These are phyloP conservation scores for Ceraclea dissimilis DNA, from an alignment of 2,888 invertebrate species.

Conservation along the genomic window DNA sequence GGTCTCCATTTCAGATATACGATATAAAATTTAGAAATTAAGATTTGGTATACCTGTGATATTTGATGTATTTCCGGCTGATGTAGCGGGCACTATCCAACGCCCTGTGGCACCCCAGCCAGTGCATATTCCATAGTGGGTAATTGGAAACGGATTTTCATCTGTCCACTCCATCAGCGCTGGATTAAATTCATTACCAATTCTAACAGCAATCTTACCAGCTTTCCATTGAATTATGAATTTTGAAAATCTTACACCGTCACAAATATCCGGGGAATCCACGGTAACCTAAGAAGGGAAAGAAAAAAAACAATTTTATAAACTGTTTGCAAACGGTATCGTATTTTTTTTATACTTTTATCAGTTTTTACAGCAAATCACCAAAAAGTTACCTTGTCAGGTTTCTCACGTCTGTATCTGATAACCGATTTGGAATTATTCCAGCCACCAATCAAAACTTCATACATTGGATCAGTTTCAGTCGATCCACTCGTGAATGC, in stretches of 20 bases:
- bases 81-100: slow-evolving; percentile 40
- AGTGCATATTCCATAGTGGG: slow-evolving; percentile 56
- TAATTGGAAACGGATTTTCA: slow-evolving; percentile 51
- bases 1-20: too few species aligned
- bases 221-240: slow-evolving; percentile 52
- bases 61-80: too few species aligned
- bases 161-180: slow-evolving; percentile 55
- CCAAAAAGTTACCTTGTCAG: slow-evolving; percentile 49
- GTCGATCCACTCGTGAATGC: slow-evolving; percentile 48
- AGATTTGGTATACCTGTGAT: too few species aligned
- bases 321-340: too few species aligned
- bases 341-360: not conserved
- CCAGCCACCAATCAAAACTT: slow-evolving; percentile 63
- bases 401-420: slow-evolving; percentile 54
- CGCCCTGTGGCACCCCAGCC: slow-evolving; percentile 58
- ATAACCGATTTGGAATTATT: slow-evolving; percentile 57
- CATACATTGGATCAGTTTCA: slow-evolving; percentile 56
- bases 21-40: too few species aligned
- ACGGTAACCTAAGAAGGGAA: slow-evolving; percentile 42
- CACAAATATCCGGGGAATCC: slow-evolving; percentile 51
- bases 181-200: slow-evolving; percentile 40
- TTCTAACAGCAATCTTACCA: slow-evolving; percentile 46
- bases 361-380: slow-evolving; percentile 1
- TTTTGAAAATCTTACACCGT: slow-evolving; percentile 47
- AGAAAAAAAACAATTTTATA: not conserved